phyloP scores from a whole-genome alignment of 2,113 vertebrate genomes.

The Mesoclemmys tuberculata region DNA sequence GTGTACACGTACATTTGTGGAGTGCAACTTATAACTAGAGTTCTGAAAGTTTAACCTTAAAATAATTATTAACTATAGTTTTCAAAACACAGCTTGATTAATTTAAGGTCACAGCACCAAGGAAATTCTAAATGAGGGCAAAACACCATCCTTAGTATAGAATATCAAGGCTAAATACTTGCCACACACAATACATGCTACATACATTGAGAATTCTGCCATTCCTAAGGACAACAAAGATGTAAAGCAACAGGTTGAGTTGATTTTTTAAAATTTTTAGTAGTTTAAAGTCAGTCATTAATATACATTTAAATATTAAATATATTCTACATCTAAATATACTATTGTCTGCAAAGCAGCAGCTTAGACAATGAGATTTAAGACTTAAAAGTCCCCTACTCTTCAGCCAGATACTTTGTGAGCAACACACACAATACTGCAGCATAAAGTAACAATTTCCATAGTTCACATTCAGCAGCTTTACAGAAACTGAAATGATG shows the following conservation, averaged over 20 bases:
- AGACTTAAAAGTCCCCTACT: not conserved
- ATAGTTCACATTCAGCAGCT: not conserved
- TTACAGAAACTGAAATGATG: not conserved
- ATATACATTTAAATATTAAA: not conserved
- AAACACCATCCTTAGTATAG: not conserved
- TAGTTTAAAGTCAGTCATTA: not conserved
- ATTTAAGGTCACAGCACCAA: not conserved
- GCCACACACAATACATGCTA: not conserved
- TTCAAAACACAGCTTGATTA: not conserved
- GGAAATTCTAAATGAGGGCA: not conserved
- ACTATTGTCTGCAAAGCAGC: not conserved
- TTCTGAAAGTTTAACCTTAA: not conserved
- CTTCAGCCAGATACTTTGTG: not conserved
- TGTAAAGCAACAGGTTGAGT: not conserved
- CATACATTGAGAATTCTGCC: not conserved
- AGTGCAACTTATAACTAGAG: not conserved
- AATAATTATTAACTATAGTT: not conserved
- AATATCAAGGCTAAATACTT: not conserved
- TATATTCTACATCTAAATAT: not conserved
- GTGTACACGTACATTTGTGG: not conserved
- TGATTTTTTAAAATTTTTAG: not conserved
- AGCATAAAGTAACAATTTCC: not conserved
- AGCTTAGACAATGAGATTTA: not conserved
- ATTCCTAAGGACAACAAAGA: not conserved
- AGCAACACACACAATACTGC: not conserved